Evolutionary conservation across 2,888 invertebrate species (phyloP).

Genomic region (Acanthosoma haemorrhoidale): DNA sequence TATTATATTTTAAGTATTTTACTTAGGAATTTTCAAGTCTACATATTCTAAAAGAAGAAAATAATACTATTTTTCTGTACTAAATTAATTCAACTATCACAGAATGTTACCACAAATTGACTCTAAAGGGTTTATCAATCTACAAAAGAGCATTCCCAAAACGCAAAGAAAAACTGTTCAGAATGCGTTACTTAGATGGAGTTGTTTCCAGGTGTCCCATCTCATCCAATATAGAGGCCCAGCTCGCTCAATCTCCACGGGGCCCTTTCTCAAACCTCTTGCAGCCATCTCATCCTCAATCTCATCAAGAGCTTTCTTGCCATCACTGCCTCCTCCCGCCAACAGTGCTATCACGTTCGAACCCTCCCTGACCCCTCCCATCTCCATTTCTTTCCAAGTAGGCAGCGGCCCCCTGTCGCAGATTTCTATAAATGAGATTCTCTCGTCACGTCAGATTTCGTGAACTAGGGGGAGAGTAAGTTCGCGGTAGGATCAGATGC

Average conservation of each 20-base stretch:
- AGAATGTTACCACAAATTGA: too few relatives aligned
- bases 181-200: too few relatives aligned
- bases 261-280: not conserved
- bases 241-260: not conserved
- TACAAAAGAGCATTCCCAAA: too few relatives aligned
- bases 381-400: not conserved
- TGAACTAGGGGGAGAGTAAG: too few relatives aligned
- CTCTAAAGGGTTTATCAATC: too few relatives aligned
- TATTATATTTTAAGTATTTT: too few relatives aligned
- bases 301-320: not conserved
- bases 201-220: not conserved
- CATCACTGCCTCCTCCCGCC: not conserved
- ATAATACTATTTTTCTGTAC: too few relatives aligned
- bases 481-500: too few relatives aligned
- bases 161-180: too few relatives aligned
- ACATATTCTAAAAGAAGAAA: too few relatives aligned
- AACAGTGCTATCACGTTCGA: not conserved
- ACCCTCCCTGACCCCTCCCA: not conserved
- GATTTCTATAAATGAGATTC: not conserved
- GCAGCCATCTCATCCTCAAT: not conserved
- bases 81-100: too few relatives aligned
- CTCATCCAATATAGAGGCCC: not conserved
- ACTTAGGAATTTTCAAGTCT: too few relatives aligned
- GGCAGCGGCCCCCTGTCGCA: not conserved
- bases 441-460: not conserved